Base-by-base conservation (phyloP, 2,113 vertebrate genomes). In the Anser cygnoides region DNA sequence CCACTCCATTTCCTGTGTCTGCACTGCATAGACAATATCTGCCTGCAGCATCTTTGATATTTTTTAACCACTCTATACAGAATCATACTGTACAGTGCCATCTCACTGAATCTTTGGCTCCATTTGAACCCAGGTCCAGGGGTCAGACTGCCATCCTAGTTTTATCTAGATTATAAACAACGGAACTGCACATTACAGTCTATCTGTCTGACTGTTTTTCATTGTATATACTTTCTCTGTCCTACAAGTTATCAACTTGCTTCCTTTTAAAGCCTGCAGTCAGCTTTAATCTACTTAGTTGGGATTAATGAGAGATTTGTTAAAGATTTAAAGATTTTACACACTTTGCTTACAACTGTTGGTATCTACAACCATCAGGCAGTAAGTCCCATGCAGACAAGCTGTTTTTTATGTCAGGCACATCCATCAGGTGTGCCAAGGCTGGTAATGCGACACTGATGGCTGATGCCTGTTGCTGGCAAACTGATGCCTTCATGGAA, bases 261-360 rank as follows among this genome's bases (percentile, higher is more conserved):
- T 90, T 76, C 73, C 76, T 92, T 85, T 91, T 79, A 96, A 95
- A 95, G 76, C 87, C 93, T 81, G 49, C 83, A 77, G 89, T 79
- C 78, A 89, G 55, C 81, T 93, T 92, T 95, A 95, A 96, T 96
- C 94, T 94, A 62, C 68, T 97, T 95, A 96, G 67, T 57, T 81
- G 57, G 92, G 92, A 96, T 94, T 97, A 97, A 95, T 90, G 79
- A 94, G 85, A 96, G 95, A 97, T 96, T 95, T 97, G 71, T 87
- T 96, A 94, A 96, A 96, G 94, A 94, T 88, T 86, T 93, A 84
- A 90, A 94, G 91, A 92, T 95, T 94, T 95, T 61, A 73, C 49
- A 87, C 67, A 44, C 71, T 94, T 96, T 93, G 65, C 89, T 83
- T 91, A 86, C 52, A 90, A 79, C 57, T 94, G 59, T 76, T 90